Base-by-base conservation (phyloP, 2,113 vertebrate species). In the Oenanthe melanoleuca region DNA sequence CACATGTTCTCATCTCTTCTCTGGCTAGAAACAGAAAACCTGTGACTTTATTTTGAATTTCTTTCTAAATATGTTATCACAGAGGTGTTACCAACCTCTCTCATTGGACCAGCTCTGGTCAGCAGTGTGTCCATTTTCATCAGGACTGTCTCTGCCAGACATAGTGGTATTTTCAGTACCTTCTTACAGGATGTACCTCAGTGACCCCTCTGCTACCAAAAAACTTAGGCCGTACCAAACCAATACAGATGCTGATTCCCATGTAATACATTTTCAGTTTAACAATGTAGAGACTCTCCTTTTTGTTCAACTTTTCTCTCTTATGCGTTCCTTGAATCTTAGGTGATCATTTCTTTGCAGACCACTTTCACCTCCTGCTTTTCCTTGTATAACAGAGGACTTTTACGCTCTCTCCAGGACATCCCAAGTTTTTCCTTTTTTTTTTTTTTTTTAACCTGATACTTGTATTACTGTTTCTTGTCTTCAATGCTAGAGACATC, bases 401-500 rank as follows among this genome's bases (percentile, higher is more conserved):
- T 7, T 56, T 34, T 52, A 4, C 14, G 42, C 4, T 56, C 2
- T 61, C 4, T 78, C 12, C n/a, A 70, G 34, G 13, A 19, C 26
- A 60, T 31, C 3, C 0, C 0, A 21, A 14, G 6, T 64, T 60
- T 33, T 40, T 23, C 44, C 19, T 2, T 1, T 21, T 16, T 8
- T 9, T 8, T 69, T 33, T 59, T 25, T 53, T 16, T 8, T 1
- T 17, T 25, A 72, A 73, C 23, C 4, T 57, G 22, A 16, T 17
- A 29, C 1, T 78, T 44, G 6, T 47, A 5, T 72, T 64, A 3
- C 5, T 37, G 2, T 63, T 73, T 66, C 31, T 75, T 82, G 26
- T 56, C 24, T 73, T 63, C 11, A n/a, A 0, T 38, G 26, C 8
- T 47, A 28, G 50, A 67, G 3, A 2, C 8, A 11, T 40, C 22